Conservation (phyloP, 2,797 vertebrate genomes). For the Tenualosa thibaudeaui region DNA sequence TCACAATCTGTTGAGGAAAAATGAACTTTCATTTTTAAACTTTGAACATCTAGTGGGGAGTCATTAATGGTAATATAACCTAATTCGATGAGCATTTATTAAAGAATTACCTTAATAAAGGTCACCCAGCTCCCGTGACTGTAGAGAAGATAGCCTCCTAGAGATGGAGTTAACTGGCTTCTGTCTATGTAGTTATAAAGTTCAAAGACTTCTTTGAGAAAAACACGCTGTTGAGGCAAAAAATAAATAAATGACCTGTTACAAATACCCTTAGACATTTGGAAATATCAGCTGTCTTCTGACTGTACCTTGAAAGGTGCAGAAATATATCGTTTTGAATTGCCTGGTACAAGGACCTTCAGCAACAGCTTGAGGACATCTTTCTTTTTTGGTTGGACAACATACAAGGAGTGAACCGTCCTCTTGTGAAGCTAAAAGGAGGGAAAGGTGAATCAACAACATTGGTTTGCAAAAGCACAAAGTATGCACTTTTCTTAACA, state of each 20-base stretch:
- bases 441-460: not conserved
- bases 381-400: constrained; percentile 70
- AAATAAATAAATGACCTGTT: not conserved
- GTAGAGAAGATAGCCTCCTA: constrained; percentile 75
- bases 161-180: constrained; percentile 66
- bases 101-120: constrained; percentile 70
- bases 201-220: constrained; percentile 70
- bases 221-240: constrained; percentile 61
- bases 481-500: not conserved
- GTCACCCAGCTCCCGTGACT: constrained; percentile 73
- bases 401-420: constrained; percentile 66
- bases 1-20: not conserved
- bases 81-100: not conserved
- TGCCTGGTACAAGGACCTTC: constrained; percentile 58
- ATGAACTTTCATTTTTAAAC: not conserved
- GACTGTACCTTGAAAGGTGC: constrained; percentile 63
- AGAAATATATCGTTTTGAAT: constrained; percentile 43
- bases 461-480: not conserved
- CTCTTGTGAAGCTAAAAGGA: constrained; percentile 53
- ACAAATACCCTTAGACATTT: not conserved
- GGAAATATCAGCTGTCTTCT: too few relatives aligned
- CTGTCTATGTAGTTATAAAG: constrained; percentile 75
- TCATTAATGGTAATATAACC: not conserved
- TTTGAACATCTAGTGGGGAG: not conserved
- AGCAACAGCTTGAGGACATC: constrained; percentile 62